Evolutionary conservation across 2,888 invertebrate genomes (phyloP).

Genomic region (Drosophila paucipuncta): DNA sequence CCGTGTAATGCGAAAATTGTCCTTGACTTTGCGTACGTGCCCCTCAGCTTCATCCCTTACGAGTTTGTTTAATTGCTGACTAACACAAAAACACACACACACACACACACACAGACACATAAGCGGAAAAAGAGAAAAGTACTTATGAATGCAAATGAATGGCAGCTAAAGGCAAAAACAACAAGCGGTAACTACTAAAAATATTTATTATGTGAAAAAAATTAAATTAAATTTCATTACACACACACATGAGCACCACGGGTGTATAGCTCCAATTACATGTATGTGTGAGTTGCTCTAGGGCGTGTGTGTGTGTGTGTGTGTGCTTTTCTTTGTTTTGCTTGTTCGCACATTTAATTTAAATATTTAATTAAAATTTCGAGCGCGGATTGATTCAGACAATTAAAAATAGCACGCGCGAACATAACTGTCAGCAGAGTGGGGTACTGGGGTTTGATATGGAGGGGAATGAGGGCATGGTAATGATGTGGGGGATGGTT

Average conservation of each 20-base stretch:
- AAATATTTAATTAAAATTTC: constrained; percentile 79
- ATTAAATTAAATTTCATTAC: constrained; percentile 61
- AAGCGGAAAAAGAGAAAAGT: constrained; percentile 26
- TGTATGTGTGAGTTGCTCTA: background rate
- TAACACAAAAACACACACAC: constrained; percentile 24
- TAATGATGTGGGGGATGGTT: background rate
- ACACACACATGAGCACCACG: constrained; percentile 22
- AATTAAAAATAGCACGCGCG: constrained; percentile 69
- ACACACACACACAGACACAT: constrained; percentile 18
- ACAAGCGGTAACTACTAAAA: constrained; percentile 57
- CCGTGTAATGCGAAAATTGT: constrained; percentile 71
- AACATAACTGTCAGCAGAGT: constrained; percentile 14
- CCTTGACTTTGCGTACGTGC: constrained; percentile 71
- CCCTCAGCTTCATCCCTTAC: constrained; percentile 27
- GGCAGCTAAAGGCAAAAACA: constrained; percentile 55
- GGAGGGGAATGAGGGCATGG: background rate
- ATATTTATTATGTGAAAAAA: constrained; percentile 68
- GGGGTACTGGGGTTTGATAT: background rate
- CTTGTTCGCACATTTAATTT: constrained; percentile 73
- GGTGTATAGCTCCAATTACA: constrained; percentile 20
- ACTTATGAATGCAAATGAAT: constrained; percentile 79
- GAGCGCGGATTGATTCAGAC: constrained; percentile 78
- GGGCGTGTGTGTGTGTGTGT: constrained; percentile 14
- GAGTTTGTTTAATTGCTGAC: constrained; percentile 69
- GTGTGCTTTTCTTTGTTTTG: constrained; percentile 34